A percentile compares a stretch with the other conserved stretches of the same genome.
Conservation (phyloP, 2,797 vertebrate species). For the Tarsius wallacei region DNA sequence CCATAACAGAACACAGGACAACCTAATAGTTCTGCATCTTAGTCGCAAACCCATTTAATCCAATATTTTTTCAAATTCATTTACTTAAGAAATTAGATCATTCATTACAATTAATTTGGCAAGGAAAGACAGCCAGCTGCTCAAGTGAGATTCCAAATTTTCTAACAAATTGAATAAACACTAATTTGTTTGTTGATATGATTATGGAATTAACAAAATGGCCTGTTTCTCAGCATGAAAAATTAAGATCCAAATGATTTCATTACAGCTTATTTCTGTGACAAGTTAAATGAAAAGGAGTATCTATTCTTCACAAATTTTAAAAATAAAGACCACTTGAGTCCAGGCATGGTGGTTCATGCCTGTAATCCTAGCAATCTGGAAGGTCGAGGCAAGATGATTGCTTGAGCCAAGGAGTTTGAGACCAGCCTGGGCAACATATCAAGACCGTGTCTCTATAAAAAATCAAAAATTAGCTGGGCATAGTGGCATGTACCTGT, state of each 20-base stretch:
- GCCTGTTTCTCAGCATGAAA: slow-evolving; percentile 45
- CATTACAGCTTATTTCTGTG: slow-evolving; percentile 40
- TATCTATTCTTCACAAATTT: not conserved
- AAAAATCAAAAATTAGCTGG: no score
- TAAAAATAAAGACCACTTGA: not conserved
- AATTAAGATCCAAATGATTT: slow-evolving; percentile 58
- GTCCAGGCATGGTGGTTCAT: no score
- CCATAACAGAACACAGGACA: not conserved
- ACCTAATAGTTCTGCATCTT: slow-evolving; percentile 52
- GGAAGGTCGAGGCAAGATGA: no score
- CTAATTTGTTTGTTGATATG: slow-evolving; percentile 68
- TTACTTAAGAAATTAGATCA: slow-evolving; percentile 71
- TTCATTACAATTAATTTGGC: slow-evolving; percentile 70
- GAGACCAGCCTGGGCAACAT: no score
- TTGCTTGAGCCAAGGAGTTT: no score
- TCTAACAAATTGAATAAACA: slow-evolving; percentile 71
- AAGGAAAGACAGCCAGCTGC: slow-evolving; percentile 72
- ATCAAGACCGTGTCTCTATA: no score
- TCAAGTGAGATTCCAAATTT: slow-evolving; percentile 60
- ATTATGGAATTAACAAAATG: slow-evolving; percentile 69
- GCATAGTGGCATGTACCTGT: no score
- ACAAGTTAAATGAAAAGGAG: not conserved
- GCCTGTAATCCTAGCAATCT: no score
- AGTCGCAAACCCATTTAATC: slow-evolving; percentile 16
- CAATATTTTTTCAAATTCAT: slow-evolving; percentile 27